Percentiles rank a stretch among this genome's conserved stretches.
phyloP scores from a whole-genome alignment of 2,113 vertebrate genomes.

The Nettapus auritus region DNA sequence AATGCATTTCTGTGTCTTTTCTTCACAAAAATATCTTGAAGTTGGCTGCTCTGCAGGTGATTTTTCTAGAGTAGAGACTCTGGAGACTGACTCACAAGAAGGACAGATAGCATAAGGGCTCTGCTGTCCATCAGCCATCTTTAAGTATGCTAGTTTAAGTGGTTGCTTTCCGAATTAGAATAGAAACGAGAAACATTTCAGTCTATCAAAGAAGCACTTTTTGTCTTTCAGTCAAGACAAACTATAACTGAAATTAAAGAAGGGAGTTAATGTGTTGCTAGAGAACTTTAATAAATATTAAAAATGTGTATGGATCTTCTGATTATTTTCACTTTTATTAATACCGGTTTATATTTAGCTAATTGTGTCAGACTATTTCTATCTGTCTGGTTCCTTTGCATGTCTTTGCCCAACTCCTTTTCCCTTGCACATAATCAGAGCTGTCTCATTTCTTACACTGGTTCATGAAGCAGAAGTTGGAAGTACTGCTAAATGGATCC shows the following conservation, averaged over 20 bases:
- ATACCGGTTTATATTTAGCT: slow-evolving; percentile 26
- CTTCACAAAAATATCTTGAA: background rate
- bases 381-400: background rate
- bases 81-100: background rate
- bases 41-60: background rate
- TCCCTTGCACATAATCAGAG: background rate
- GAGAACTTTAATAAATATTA: slow-evolving; percentile 32
- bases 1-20: background rate
- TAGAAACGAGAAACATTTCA: background rate
- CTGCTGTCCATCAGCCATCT: background rate
- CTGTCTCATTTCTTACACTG: background rate
- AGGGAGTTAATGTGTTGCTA: background rate
- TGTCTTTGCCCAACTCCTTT: background rate
- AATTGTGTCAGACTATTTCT: background rate
- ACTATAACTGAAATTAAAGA: slow-evolving; percentile 15
- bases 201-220: background rate
- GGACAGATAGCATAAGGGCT: background rate
- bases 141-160: background rate
- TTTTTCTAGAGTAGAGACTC: background rate
- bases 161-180: background rate
- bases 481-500: background rate
- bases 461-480: background rate
- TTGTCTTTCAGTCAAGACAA: background rate
- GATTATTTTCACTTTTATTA: slow-evolving; percentile 39
- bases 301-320: background rate